Base-by-base conservation (phyloP, 2,797 vertebrate species). In the Philypnodon macrostomus region DNA sequence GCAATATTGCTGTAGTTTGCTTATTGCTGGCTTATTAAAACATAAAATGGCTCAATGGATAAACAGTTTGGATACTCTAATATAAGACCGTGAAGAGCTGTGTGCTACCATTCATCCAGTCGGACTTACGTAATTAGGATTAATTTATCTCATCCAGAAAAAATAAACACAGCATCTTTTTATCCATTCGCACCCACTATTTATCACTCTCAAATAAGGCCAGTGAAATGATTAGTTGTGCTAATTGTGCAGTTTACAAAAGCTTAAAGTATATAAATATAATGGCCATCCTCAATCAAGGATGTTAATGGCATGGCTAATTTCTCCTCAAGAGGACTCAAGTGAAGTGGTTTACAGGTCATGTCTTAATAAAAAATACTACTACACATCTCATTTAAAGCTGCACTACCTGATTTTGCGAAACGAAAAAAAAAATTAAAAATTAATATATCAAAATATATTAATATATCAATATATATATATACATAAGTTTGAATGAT, bases 1-100 rank as follows among this genome's bases (percentile, higher is more conserved):
- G 50, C 40, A 4, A 68, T 77, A 75, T 74, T 84, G 80, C 80
- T 80, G 79, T 76, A 68, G 76, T 70, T 68, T 73, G 52, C 75
- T 80, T 85, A 84, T 81, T 81, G 77, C 72, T 85, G 67, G 44
- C 59, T 63, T 63, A 47, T 70, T 49, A 60, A 31, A 50, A 70
- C 35, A 61, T 21, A 26, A 71, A 68, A 70, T 81, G 74, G 67
- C 71, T 80, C 73, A 75, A 75, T 80, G 72, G 69, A 56, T 47
- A 36, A 24, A 53, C 17, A 27, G 48, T 44, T 67, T 63, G 18
- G 24, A 59, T 41, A 54, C 35, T 10, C 40, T 52, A n/a, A 32
- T 16, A 31, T 51, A 41, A 53, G 10, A 24, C 12, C n/a, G n/a
- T n/a, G n/a, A 16, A 27, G 12, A 44, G 40, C 11, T 42, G 16